These are phyloP conservation scores for Ptychochromis oligacanthus DNA, from an alignment of 2,113 vertebrate genomes.

Conservation along the genomic window DNA sequence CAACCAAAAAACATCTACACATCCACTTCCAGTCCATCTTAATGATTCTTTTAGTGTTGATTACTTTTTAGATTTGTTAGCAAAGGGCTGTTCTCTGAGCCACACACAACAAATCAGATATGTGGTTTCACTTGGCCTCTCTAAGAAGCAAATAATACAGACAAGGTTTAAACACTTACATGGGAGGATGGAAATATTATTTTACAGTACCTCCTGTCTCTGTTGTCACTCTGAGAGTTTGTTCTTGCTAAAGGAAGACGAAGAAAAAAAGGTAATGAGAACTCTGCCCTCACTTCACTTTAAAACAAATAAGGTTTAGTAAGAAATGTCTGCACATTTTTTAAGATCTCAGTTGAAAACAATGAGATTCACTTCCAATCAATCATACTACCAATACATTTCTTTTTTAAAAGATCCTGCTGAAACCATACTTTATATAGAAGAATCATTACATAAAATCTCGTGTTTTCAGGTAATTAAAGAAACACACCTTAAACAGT, in stretches of 20 bases:
- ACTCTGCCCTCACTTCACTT: background rate
- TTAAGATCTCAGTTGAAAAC: too few relatives aligned
- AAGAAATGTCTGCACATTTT: too few relatives aligned
- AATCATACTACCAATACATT: background rate
- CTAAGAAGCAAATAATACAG: background rate
- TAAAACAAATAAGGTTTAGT: too few relatives aligned
- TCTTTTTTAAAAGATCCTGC: background rate
- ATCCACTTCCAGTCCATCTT: background rate
- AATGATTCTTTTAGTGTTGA: background rate
- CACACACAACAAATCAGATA: background rate
- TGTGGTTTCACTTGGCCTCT: background rate
- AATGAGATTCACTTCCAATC: background rate
- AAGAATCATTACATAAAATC: background rate
- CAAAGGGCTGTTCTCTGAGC: background rate
- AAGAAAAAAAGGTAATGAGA: background rate
- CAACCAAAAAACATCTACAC: background rate
- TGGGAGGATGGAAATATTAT: background rate
- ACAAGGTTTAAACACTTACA: background rate
- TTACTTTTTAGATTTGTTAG: background rate
- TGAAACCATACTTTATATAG: background rate
- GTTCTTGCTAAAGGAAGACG: conserved; percentile 73
- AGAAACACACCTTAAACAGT: background rate
- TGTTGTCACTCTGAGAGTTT: conserved; percentile 82
- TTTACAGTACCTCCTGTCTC: conserved; percentile 87
- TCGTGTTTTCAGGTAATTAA: too few relatives aligned